Evolutionary conservation across 2,888 invertebrate genomes (phyloP), one percentile per base, ranked within the genome.

Genomic region (Pardosa pseudoannulata): DNA sequence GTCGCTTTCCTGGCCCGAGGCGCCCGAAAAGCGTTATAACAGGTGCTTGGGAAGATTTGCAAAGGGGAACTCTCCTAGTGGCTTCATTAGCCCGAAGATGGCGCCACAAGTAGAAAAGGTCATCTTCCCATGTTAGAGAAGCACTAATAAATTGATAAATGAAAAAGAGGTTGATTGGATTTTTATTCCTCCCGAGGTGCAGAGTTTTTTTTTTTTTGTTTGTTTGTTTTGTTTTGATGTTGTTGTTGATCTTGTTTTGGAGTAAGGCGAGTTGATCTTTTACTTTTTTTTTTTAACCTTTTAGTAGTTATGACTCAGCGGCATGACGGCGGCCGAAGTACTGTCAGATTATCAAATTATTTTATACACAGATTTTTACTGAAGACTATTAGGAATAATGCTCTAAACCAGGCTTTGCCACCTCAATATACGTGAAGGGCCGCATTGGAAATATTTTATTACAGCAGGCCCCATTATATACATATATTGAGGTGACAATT

Each of bases 121-220:
- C 83, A 83, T 72, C 78, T 83, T 83, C 83, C 76, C 83, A 83
- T 62, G 83, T 72, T 31, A 23, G 16, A 23, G 16, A 67, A 36
- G 29, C 46, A 3, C 23, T 39, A 81, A 70, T 46, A 70, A 82
- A 70, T 73, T 64, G 64, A 75, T 78, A 83, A 83, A 78, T 72
- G 68, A 83, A 83, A 78, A 76, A 82, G 71, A 71, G 31, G 83
- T 78, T 83, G 83, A 83, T 83, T 83, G 83, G 72, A 73, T 75
- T 62, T 70, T 67, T 50, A 50, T 68, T 62, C 29, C n/a, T 74
- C 36, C 29, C 65, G n/a, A 65, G 65, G 31, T 65, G 29, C 29
- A 31, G n/a, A n/a, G n/a, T 31, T 65, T 65, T 65, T n/a, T n/a
- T n/a, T n/a, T n/a, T n/a, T n/a, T n/a, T n/a, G n/a, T n/a, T n/a